Evolutionary conservation across 2,888 invertebrate genomes (phyloP), one percentile per base, ranked within the genome.

Genomic region (Salpingus planirostris): DNA sequence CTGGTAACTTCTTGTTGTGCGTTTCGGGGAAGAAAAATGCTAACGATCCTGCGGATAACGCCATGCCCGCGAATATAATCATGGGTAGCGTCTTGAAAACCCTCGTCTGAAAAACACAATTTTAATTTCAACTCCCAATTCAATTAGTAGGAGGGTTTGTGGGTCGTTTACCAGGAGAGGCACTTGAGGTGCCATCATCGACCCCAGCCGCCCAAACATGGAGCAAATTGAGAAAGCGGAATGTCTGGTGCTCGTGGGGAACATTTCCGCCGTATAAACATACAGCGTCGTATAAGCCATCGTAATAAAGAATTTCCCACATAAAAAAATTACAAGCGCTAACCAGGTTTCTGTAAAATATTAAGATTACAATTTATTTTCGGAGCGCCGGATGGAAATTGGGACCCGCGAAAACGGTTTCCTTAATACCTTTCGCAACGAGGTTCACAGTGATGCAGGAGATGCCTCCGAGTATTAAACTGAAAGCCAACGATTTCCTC

Each of bases 141-240:
- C n/a, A n/a, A n/a, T n/a, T n/a, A n/a, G n/a, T n/a, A n/a, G n/a
- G n/a, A n/a, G n/a, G n/a, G n/a, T n/a, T n/a, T n/a, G n/a, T n/a
- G n/a, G n/a, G n/a, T n/a, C 15, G 52, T 61, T 50, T 52, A 76
- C 77, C 64, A 81, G 57, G 21, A 80, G 61, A 10, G 77, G 77
- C 7, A 80, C 76, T 60, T 80, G 80, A 21, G 82, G 81, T 14
- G 82, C 80, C 30, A 79, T 58, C 55, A 80, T 73, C 10, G 79
- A 77, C 8, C 82, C 82, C 35, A 80, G 45, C n/a, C 81, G 68
- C 24, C 81, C 82, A 44, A 78, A 69, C 66, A 80, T 78, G 27
- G 80, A 79, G 60, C 78, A 78, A 29, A 76, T 68, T 4, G 78
- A 76, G 27, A 82, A 67, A 44, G 79, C 67, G 11, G 78, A 76